Evolutionary conservation across 2,113 vertebrate genomes (phyloP).

Genomic region (Calidris pygmaea): DNA sequence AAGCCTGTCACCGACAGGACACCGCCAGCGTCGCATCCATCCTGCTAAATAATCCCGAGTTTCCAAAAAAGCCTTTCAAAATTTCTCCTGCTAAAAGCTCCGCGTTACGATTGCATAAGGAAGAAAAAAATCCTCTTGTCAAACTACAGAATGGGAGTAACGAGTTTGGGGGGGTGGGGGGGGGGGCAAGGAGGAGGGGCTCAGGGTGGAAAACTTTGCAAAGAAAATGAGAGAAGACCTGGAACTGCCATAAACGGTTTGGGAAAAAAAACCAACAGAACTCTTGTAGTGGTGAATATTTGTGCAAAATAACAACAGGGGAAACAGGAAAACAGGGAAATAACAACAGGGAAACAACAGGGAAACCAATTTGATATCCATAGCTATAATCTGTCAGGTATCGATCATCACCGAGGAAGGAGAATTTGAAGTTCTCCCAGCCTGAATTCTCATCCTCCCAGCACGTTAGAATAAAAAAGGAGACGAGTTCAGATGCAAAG

Average conservation of each 20-base stretch:
- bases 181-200: no score
- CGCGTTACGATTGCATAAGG: not conserved
- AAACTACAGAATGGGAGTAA: not conserved
- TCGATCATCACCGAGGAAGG: not conserved
- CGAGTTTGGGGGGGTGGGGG: fast-evolving
- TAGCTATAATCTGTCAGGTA: not conserved
- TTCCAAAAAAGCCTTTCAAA: not conserved
- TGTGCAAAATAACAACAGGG: not conserved
- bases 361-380: no score
- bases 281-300: not conserved
- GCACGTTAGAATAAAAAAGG: not conserved
- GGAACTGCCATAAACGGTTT: not conserved
- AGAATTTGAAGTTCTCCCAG: not conserved
- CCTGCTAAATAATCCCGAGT: not conserved
- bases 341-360: fast-evolving
- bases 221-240: not conserved
- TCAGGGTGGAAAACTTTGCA: no score
- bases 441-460: not conserved
- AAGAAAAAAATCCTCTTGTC: not conserved
- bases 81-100: not conserved
- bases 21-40: not conserved
- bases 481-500: not conserved
- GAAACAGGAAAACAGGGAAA: no score
- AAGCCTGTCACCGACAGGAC: not conserved
- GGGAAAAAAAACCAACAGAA: no score